Conservation (phyloP, 2,113 vertebrate species). For the Prunella fulvescens region DNA sequence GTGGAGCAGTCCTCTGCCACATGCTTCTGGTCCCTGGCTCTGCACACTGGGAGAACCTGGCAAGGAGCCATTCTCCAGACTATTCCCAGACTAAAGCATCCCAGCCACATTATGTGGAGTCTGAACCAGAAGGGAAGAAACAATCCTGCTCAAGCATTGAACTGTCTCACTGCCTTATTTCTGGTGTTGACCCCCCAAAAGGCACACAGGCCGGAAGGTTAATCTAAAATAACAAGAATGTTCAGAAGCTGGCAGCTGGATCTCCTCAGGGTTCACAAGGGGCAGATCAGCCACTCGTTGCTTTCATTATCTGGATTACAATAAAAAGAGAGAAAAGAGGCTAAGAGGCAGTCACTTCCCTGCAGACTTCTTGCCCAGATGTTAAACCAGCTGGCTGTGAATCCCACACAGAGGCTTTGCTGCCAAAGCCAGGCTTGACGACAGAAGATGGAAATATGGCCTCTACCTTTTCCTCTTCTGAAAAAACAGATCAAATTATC, state of each 20-base stretch:
- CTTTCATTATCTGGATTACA: conserved; percentile 40
- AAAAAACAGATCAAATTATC: neutral
- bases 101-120: neutral
- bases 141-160: neutral
- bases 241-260: neutral
- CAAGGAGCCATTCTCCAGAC: neutral
- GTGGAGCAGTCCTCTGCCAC: neutral
- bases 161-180: neutral
- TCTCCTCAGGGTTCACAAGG: neutral
- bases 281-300: neutral
- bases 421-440: neutral
- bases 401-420: neutral
- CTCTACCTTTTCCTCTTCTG: neutral
- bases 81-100: neutral
- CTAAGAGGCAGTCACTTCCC: neutral
- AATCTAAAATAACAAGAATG: conserved; percentile 13
- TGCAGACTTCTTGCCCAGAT: neutral
- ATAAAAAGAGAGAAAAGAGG: conserved; percentile 1
- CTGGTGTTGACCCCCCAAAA: neutral
- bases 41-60: neutral
- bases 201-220: neutral
- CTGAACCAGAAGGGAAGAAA: neutral
- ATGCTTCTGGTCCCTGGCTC: neutral
- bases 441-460: neutral
- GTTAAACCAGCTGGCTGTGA: neutral